Evolutionary conservation across 2,888 invertebrate genomes (phyloP), one percentile per base, ranked within the genome.

Genomic region (Aromia moschata): DNA sequence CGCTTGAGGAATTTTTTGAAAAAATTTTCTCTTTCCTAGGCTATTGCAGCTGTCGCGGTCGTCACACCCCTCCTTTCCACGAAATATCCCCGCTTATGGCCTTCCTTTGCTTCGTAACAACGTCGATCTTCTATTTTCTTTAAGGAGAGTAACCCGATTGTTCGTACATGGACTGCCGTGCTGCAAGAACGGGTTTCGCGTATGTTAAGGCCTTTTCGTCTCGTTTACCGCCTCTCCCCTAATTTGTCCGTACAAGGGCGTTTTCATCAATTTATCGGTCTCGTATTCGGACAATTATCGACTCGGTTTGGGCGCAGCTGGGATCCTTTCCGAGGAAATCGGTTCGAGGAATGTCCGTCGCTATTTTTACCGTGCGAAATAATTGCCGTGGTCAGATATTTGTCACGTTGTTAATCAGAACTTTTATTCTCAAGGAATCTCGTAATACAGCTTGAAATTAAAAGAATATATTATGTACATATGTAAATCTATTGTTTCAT

Each of bases 141-240:
- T 58, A 60, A 65, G 65, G 62, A 56, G 67, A 64, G 58, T 71
- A 71, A 70, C 70, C 70, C 58, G 54, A 65, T 68, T 70, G 56
- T 60, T 65, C 70, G 61, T 69, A 70, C 52, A 68, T 66, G 70
- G 55, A 15, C 14, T 25, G 25, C 25, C 7, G 7, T 25, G 3
- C 49, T 40, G 64, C 60, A 67, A 65, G 47, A 64, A 55, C 66
- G 17, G 60, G 64, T 43, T 43, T 12, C 38, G 60, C 56, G 54
- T 57, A 61, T 64, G 56, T 53, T 25, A 55, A 62, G 40, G 58
- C 60, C 60, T 59, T 59, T 62, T 54, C 55, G 60, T 54, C 60
- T 59, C 56, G 49, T 31, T 47, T 33, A 52, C 43, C 17, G 20
- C 18, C 16, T 12, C 12, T 7, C 14, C 9, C 14, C 9, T 49